Evolutionary conservation across 2,797 vertebrate genomes (phyloP).

Genomic region (Tragopan temminckii): DNA sequence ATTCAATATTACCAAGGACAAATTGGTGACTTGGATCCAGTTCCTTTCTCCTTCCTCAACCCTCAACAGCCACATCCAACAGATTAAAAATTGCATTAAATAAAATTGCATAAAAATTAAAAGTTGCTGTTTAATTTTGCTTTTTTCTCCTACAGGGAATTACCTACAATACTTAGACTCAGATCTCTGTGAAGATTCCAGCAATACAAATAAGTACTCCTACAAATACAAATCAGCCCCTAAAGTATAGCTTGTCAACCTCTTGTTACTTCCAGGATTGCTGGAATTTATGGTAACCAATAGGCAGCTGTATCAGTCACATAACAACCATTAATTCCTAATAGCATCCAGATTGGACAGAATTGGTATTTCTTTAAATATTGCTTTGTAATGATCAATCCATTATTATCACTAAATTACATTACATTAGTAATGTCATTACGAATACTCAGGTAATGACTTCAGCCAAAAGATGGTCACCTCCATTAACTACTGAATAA

Average conservation of each 20-base stretch:
- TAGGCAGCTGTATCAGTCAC: neutral
- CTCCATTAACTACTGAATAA: neutral
- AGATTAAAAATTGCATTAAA: neutral
- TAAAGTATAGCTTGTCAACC: neutral
- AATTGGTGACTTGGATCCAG: neutral
- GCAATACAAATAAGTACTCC: slow-evolving; percentile 5
- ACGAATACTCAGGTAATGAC: neutral
- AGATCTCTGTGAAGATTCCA: neutral
- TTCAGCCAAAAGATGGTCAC: neutral
- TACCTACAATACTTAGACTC: neutral
- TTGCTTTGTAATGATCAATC: neutral
- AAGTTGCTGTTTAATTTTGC: neutral
- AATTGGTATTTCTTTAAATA: neutral
- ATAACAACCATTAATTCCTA: neutral
- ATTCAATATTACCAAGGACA: neutral
- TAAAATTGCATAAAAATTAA: too few relatives aligned
- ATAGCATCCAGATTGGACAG: neutral
- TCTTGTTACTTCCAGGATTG: neutral
- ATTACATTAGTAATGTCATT: neutral
- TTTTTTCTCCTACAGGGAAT: neutral
- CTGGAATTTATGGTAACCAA: neutral
- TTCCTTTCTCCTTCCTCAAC: neutral
- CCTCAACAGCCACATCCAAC: neutral
- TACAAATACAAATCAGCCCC: neutral
- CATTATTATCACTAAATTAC: too few relatives aligned